Conservation (phyloP, 2,888 invertebrate species). For the Ptychoptera contaminata region DNA sequence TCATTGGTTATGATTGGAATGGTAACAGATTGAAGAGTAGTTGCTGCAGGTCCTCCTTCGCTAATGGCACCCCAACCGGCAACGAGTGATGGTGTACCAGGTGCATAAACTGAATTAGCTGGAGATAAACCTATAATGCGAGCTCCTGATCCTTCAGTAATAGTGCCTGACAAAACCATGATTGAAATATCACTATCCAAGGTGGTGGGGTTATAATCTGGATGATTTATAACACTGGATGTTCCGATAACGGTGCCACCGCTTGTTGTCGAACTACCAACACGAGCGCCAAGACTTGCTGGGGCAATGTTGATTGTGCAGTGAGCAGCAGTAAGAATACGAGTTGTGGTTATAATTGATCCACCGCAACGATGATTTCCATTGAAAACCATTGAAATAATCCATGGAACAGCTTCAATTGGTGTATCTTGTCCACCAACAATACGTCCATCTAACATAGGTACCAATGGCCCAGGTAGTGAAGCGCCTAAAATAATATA, state of each 20-base stretch:
- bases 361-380: conserved; percentile 40
- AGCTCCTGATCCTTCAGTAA: conserved; percentile 25
- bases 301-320: conserved; percentile 28
- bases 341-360: conserved; percentile 32
- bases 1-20: conserved; percentile 31
- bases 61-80: conserved; percentile 16
- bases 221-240: conserved; percentile 29
- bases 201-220: conserved; percentile 29
- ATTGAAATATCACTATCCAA: conserved; percentile 43
- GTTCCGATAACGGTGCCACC: conserved; percentile 27
- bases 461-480: conserved; percentile 18
- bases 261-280: conserved; percentile 34
- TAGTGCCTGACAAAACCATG: conserved; percentile 31
- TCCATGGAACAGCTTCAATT: conserved; percentile 18
- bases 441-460: conserved; percentile 23
- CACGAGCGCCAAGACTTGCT: conserved; percentile 22
- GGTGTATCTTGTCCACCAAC: conserved; percentile 20
- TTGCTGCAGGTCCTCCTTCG: conserved; percentile 15
- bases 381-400: conserved; percentile 20
- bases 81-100: conserved; percentile 11
- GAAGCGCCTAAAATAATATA: conserved; percentile 12
- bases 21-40: conserved; percentile 25
- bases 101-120: conserved; percentile 15
- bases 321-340: conserved; percentile 42
- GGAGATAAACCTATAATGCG: conserved; percentile 29